Conservation (phyloP, 2,797 vertebrate species). For the Cossypha caffra region DNA sequence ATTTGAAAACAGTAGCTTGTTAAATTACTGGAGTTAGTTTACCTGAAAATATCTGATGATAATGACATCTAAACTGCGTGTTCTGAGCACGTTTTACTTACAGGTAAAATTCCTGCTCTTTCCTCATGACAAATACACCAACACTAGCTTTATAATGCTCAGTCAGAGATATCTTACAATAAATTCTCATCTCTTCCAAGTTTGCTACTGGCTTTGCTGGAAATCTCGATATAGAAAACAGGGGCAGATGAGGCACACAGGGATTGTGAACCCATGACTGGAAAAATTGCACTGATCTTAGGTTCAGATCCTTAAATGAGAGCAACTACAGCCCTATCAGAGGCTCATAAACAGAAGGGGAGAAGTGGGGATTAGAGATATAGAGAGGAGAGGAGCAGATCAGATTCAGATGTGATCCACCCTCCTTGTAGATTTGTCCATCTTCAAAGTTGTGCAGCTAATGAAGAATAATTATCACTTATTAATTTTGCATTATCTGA, state of each 20-base stretch:
- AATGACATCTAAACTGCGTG: not conserved
- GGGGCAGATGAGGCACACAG: not conserved
- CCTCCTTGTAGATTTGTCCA: not conserved
- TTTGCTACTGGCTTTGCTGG: not conserved
- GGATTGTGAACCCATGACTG: not conserved
- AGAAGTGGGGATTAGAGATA: accelerated
- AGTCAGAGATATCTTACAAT: not conserved
- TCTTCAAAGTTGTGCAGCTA: not conserved
- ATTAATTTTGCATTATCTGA: not conserved
- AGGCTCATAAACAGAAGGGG: not conserved
- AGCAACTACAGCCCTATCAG: not conserved
- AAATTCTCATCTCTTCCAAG: not conserved
- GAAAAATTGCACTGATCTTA: not conserved
- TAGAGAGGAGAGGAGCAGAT: not conserved
- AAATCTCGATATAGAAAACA: not conserved
- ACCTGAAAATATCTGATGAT: not conserved
- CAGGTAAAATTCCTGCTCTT: not conserved
- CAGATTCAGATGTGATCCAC: not conserved
- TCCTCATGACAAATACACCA: not conserved
- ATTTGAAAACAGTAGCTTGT: not conserved
- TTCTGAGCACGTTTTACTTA: not conserved
- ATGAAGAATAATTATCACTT: not conserved
- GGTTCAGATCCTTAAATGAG: not conserved
- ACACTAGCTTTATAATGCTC: not conserved
- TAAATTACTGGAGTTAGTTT: not conserved